These are phyloP conservation scores for Oriolus oriolus DNA, from an alignment of 2,113 vertebrate genomes.

Conservation along the genomic window DNA sequence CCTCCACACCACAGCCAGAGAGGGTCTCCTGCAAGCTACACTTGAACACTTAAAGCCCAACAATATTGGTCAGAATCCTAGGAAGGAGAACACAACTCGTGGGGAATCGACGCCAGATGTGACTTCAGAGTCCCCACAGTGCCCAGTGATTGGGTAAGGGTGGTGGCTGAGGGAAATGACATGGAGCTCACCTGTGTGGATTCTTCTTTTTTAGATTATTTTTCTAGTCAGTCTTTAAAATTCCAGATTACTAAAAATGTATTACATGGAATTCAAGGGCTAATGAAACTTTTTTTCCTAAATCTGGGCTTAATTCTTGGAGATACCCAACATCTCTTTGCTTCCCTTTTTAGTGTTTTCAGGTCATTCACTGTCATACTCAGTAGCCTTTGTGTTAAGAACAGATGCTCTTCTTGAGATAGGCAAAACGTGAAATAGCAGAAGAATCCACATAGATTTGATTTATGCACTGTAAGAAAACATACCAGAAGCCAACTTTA, in stretches of 20 bases:
- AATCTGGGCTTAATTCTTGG: background rate
- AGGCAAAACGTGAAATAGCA: background rate
- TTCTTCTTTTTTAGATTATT: background rate
- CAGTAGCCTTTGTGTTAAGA: background rate
- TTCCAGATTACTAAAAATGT: background rate
- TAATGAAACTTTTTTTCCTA: background rate
- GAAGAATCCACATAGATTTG: background rate
- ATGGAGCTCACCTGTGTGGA: background rate
- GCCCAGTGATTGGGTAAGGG: fast-evolving
- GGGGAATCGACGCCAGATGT: background rate
- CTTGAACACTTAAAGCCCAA: background rate
- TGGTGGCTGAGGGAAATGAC: background rate
- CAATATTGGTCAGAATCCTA: background rate
- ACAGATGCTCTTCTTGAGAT: background rate
- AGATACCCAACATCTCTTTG: background rate
- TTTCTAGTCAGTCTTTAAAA: background rate
- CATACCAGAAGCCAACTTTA: background rate
- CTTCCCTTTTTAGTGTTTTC: background rate
- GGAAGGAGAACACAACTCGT: background rate
- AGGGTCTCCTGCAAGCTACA: background rate
- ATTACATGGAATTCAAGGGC: background rate
- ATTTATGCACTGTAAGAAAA: background rate
- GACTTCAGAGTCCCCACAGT: background rate
- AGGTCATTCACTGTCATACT: background rate
- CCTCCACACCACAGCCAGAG: background rate